phyloP scores from a whole-genome alignment of 2,113 vertebrate species.

The Neopipo cinnamomea region DNA sequence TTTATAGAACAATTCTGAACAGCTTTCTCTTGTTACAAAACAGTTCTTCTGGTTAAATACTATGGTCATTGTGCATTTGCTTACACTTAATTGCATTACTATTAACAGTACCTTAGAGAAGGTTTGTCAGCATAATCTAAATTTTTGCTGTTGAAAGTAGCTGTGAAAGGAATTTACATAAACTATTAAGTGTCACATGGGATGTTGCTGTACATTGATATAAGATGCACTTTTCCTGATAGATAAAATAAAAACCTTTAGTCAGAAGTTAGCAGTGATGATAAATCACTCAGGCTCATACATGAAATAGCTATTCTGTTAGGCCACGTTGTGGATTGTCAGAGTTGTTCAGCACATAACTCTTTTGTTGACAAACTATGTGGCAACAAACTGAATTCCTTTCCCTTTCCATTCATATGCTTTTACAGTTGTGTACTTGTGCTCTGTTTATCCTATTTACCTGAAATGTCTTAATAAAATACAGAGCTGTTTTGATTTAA shows the following conservation, averaged over 20 bases:
- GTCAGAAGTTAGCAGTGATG: not conserved
- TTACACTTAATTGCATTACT: not conserved
- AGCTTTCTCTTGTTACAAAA: constrained; percentile 13
- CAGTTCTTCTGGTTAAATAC: not conserved
- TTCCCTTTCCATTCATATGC: not conserved
- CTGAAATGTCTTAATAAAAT: not conserved
- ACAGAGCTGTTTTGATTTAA: not conserved
- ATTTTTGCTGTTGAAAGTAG: not conserved
- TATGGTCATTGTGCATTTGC: not conserved
- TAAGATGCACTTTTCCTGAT: not conserved
- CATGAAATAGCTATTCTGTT: not conserved
- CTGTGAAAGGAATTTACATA: not conserved
- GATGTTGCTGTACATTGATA: not conserved
- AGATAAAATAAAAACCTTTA: not conserved
- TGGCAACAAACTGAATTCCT: not conserved
- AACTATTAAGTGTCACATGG: not conserved
- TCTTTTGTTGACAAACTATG: not conserved
- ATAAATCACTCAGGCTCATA: not conserved
- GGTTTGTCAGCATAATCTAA: not conserved
- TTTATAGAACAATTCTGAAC: not conserved
- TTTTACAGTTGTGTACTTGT: not conserved
- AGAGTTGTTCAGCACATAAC: not conserved
- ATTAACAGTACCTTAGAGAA: not conserved
- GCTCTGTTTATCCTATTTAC: not conserved
- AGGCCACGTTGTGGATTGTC: not conserved